A percentile compares a stretch with the other conserved stretches of the same genome.
phyloP scores from a whole-genome alignment of 1,140 invertebrate species.

The Heliconius congener region DNA sequence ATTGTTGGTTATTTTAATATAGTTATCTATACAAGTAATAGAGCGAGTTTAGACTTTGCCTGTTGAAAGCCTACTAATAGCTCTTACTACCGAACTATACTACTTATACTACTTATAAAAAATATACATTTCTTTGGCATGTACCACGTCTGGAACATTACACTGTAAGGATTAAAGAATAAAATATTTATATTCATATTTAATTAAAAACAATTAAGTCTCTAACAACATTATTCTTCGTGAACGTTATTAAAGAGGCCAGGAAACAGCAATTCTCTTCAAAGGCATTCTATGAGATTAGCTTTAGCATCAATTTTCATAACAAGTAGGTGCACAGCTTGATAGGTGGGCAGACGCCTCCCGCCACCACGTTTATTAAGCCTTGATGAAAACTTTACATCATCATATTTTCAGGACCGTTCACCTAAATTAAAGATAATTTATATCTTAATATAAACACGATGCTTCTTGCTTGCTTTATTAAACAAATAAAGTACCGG shows the following conservation, averaged over 20 bases:
- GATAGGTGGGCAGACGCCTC: conserved; percentile 48
- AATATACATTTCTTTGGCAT: too few species aligned
- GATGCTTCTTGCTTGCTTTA: conserved; percentile 62
- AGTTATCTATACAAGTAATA: too few species aligned
- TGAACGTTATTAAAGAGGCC: conserved; percentile 31
- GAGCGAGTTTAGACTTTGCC: too few species aligned
- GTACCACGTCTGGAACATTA: too few species aligned
- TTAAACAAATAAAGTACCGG: conserved; percentile 75
- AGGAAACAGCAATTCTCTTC: conserved; percentile 37
- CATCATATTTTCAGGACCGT: conserved; percentile 76
- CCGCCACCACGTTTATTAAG: conserved; percentile 58
- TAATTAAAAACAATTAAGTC: background rate
- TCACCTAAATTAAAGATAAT: conserved; percentile 77
- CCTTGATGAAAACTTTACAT: conserved; percentile 72
- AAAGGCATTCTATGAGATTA: conserved; percentile 41
- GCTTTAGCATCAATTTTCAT: conserved; percentile 50
- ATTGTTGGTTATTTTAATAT: too few species aligned
- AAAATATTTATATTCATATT: too few species aligned
- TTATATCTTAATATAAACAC: conserved; percentile 72
- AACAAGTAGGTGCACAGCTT: conserved; percentile 49
- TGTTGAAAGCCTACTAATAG: too few species aligned
- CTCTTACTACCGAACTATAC: too few species aligned
- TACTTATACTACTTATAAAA: too few species aligned
- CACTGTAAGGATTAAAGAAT: too few species aligned
- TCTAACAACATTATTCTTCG: conserved; percentile 28